Evolutionary conservation across 2,888 invertebrate species (phyloP), one percentile per base, ranked within the genome.

Genomic region (Eudemis profundana): DNA sequence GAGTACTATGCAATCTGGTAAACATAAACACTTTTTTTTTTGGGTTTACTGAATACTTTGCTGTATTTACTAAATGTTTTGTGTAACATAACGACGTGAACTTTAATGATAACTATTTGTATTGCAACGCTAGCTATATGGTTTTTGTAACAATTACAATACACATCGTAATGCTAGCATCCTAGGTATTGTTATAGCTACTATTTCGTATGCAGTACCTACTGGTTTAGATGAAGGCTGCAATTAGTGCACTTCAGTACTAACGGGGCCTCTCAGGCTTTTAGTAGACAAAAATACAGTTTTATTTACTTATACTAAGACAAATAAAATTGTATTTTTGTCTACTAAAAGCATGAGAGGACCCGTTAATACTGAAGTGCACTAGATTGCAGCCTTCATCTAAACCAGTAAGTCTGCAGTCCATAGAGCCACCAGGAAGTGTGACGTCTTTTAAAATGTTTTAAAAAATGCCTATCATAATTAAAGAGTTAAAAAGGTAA

Each of bases 301-400:
- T n/a, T n/a, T n/a, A n/a, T n/a, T n/a, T n/a, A n/a, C n/a, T n/a
- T n/a, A n/a, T n/a, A n/a, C n/a, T n/a, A n/a, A n/a, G n/a, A n/a
- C n/a, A n/a, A n/a, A n/a, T n/a, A n/a, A n/a, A n/a, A n/a, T n/a
- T n/a, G n/a, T n/a, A n/a, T n/a, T n/a, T n/a, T n/a, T n/a, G n/a
- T n/a, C n/a, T n/a, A n/a, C n/a, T n/a, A n/a, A n/a, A n/a, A n/a
- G n/a, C n/a, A n/a, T n/a, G n/a, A n/a, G n/a, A n/a, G n/a, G n/a
- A n/a, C n/a, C n/a, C n/a, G n/a, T n/a, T n/a, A 53, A 36, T 51
- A 36, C 51, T 51, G 51, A 36, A 51, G 51, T 51, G 36, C 51
- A 51, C 51, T 51, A 36, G 51, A 51, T 51, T 51, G 51, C 33
- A 51, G 36, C 17, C 19, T 51, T 36, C 51, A 51, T 51, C 51